A percentile compares a stretch with the other conserved stretches of the same genome.
Evolutionary conservation across 2,113 vertebrate genomes (phyloP).

Genomic region (Melanerpes formicivorus): DNA sequence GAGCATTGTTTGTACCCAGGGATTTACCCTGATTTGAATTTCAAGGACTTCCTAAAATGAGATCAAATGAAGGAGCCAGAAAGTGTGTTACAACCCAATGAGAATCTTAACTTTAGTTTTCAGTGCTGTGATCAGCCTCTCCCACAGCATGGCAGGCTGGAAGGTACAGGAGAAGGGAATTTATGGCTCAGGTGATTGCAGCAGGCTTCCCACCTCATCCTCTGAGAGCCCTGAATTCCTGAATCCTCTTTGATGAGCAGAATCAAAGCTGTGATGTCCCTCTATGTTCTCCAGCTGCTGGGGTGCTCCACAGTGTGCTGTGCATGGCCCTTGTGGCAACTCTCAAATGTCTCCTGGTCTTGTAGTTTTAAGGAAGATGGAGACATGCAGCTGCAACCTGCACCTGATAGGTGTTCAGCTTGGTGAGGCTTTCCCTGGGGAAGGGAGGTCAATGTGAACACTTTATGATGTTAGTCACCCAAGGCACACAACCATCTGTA

Average conservation of each 20-base stretch:
- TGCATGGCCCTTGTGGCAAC: not conserved
- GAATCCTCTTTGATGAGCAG: not conserved
- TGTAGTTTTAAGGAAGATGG: not conserved
- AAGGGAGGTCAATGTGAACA: not conserved
- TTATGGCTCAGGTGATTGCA: not conserved
- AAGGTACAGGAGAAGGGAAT: not conserved
- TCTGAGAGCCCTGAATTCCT: not conserved
- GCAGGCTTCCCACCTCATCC: not conserved
- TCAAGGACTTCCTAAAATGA: not conserved
- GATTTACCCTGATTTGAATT: not conserved
- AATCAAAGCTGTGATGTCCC: not conserved
- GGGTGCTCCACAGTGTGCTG: not conserved
- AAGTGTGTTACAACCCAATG: not conserved
- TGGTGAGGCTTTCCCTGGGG: not conserved
- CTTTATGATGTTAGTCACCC: not conserved
- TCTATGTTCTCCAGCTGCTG: not conserved
- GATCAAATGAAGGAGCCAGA: not conserved
- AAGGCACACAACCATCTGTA: not conserved
- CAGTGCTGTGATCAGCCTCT: accelerated
- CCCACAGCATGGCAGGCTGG: not conserved
- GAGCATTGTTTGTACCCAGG: not conserved
- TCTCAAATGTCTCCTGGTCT: not conserved
- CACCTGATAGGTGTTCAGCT: not conserved
- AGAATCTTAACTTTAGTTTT: not conserved
- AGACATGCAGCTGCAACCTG: not conserved